These are phyloP conservation scores for Plumapathes pennacea DNA, from an alignment of 92 coral and sea anemone genomes.

Conservation along the genomic window DNA sequence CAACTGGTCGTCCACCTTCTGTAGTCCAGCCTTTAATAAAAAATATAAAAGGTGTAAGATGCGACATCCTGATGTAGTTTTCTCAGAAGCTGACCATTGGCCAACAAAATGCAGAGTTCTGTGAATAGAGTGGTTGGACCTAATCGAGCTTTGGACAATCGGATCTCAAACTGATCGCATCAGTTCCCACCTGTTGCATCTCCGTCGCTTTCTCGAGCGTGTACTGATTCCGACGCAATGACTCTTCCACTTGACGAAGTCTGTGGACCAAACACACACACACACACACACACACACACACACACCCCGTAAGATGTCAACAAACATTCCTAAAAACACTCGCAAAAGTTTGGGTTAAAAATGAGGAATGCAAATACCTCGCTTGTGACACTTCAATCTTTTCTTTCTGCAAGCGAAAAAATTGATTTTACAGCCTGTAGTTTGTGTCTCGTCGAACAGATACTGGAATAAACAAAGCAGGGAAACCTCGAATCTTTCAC, in stretches of 20 bases:
- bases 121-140: too few species aligned
- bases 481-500: too few species aligned
- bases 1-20: slow-evolving; percentile 81
- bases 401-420: slow-evolving; percentile 54
- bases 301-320: not conserved
- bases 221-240: slow-evolving; percentile 78
- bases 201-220: slow-evolving; percentile 84
- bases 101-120: too few species aligned
- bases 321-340: not conserved
- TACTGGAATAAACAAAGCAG: too few species aligned
- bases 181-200: slow-evolving; percentile 71
- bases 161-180: too few species aligned
- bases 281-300: not conserved
- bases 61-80: too few species aligned
- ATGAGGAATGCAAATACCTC: slow-evolving; percentile 41
- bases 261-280: slow-evolving; percentile 32
- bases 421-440: too few species aligned
- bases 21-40: slow-evolving; percentile 64
- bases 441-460: too few species aligned
- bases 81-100: too few species aligned
- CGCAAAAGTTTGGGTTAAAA: not conserved
- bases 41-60: not conserved
- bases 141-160: too few species aligned
- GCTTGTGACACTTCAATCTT: slow-evolving; percentile 63
- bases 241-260: slow-evolving; percentile 75